Conservation (phyloP, 1,140 invertebrate species). For the Zaprionus gabonicus region DNA sequence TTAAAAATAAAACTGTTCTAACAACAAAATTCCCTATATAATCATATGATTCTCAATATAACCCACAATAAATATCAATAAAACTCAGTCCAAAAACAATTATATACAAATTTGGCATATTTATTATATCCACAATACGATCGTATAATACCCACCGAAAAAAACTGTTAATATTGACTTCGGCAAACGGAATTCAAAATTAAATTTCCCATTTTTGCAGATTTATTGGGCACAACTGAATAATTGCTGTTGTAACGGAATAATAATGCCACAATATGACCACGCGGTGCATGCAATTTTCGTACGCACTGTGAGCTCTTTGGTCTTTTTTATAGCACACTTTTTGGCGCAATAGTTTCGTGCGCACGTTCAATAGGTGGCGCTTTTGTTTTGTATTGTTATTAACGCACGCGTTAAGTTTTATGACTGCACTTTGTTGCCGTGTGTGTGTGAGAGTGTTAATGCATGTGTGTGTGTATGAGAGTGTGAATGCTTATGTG, state of each 20-base stretch:
- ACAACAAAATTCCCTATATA: neutral
- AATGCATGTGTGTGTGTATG: slow-evolving; percentile 13
- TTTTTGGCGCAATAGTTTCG: slow-evolving; percentile 50
- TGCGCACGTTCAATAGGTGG: slow-evolving; percentile 30
- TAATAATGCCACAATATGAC: slow-evolving; percentile 18
- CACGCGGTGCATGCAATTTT: slow-evolving; percentile 25
- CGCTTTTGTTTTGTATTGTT: slow-evolving; percentile 45
- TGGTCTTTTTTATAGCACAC: slow-evolving; percentile 57
- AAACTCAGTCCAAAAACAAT: neutral
- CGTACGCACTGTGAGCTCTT: slow-evolving; percentile 14
- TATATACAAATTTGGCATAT: neutral
- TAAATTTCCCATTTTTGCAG: neutral
- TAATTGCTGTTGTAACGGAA: neutral
- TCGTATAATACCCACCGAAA: neutral
- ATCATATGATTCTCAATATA: neutral
- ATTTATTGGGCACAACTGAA: neutral
- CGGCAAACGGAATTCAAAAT: neutral
- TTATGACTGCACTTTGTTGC: slow-evolving; percentile 51
- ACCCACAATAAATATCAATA: neutral
- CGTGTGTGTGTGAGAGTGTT: slow-evolving; percentile 14
- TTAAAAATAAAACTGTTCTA: too few relatives aligned
- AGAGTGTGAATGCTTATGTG: slow-evolving; percentile 32
- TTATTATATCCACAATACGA: neutral
- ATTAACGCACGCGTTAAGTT: slow-evolving; percentile 42
- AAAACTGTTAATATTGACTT: neutral